Base-by-base conservation (phyloP, 2,888 invertebrate genomes). In the Hirtodrosophila duncani region DNA sequence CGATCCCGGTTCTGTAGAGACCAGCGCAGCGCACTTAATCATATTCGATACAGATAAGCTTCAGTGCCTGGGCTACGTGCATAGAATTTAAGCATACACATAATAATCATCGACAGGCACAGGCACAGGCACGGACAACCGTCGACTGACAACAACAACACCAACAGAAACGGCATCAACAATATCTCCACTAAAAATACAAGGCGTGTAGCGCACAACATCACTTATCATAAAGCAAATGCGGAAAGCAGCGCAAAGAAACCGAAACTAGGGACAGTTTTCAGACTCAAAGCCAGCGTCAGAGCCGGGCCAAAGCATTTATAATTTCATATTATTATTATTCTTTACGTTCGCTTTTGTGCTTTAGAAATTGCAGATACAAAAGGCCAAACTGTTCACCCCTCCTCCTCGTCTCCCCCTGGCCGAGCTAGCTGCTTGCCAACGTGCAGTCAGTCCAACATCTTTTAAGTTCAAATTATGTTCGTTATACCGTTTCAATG, bases 21-120 rank as follows among this genome's bases (percentile, higher is more conserved):
- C n/a, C 71, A 63, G 75, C 70, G 57, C 67, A 67, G 68, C 68
- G 68, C 75, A 81, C 72, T 78, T 78, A 78, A 75, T 75, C 75
- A 75, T 75, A 75, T 75, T 75, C 79, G 75, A 79, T 78, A 81
- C 77, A 75, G 79, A 75, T 75, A 75, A 78, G 77, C 77, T 79
- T 70, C 79, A 79, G 58, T 70, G 67, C 74, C 68, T n/a, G n/a
- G n/a, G 60, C 59, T 66, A 77, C 77, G 77, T 77, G 77, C 81
- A 77, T 75, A 65, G 77, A 75, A 78, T 81, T 81, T 79, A 61
- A 66, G 68, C 74, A 68, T 67, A 74, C 75, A 75, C 75, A 75
- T 79, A 75, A 75, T 80, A 80, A 80, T 77, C 74, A 74, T 75
- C 65, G 68, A 58, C 70, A 68, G 67, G 50, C 70, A 20, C 48